Base-by-base conservation (phyloP, 2,888 invertebrate genomes). In the Parascotia fuliginaria region DNA sequence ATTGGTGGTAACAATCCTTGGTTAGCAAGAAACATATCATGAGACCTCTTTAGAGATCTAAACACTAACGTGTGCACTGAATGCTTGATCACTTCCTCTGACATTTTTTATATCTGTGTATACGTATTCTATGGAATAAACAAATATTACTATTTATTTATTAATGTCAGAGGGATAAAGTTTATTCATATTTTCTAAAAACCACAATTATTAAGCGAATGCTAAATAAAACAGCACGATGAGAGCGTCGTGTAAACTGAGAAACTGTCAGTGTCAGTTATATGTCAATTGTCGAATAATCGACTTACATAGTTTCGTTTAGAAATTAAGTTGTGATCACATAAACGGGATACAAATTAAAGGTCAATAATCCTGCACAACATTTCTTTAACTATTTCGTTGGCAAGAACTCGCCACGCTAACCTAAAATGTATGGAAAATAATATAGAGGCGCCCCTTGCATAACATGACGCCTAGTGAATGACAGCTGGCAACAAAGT, bases 1-100 rank as follows among this genome's bases (percentile, higher is more conserved):
- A 96, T 93, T 41, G 96, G 95, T 3, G 98, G 98, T 43, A 98
- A 88, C 55, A 94, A 89, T 15, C 96, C 96, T 81, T 98, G 98
- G 82, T 98, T 98, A 9, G 97, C 95, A 37, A 98, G 92, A 85
- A 99, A 99, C 96, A 99, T 97, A 86, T 99, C 99, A 83, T 99
- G 99, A 0, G 98, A 98, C 76, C 99, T 93, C 86, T 99, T 99
- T 60, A 99, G 86, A 5, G 99, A 99, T 65, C 99, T 94, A 83
- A 99, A 99, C 60, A 99, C 98, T 58, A 99, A 90, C 0, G 98
- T 99, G 82, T 99, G 99, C 0, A 99, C 98, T 3, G 99, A 98
- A 89, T 98, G 99, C 73, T 97, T 96, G 79, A 98, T 98, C 7
- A 99, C 98, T 73, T 97, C 97, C 89, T 96, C 95, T 69, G 93